Base-by-base conservation (phyloP, 2,113 vertebrate genomes). In the Aspiorhynchus laticeps region DNA sequence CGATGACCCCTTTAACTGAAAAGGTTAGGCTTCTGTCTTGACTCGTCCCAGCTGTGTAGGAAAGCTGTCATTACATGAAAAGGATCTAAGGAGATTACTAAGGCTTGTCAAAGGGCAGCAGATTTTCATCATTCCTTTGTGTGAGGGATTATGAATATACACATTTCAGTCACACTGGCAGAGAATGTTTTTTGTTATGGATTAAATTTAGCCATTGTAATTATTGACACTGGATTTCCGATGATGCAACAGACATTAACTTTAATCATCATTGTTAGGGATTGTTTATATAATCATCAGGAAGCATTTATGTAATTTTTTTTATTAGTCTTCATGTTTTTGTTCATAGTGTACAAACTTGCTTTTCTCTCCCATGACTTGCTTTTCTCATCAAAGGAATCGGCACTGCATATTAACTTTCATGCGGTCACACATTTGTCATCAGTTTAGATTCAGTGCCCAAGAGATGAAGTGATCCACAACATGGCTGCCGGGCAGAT, bases 61-160 rank as follows among this genome's bases (percentile, higher is more conserved):
- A 67, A 82, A 67, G 31, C 36, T 63, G 80, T 28, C 61, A 28
- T 67, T 67, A 67, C 14, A 46, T 59, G 53, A 38, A 63, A 80
- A 41, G 46, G 46, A 78, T 78, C 46, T 65, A 81, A 65, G 59
- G 56, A 65, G 80, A 81, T 81, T 43, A 81, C 36, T 10, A 15
- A 65, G 36, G n/a, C 12, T 26, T 81, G 59, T 81, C 38, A 65
- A 65, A 65, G 80, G 36, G 33, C 36, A 46, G 24, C 17, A 82
- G 80, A 65, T 82, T 82, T 82, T 63, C 33, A 17, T 43, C 56
- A 17, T 80, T 61, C 21, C 7, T 63, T 80, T 80, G 21, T 80
- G 21, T 63, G 19, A 63, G 28, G 51, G 51, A 79, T 56, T 79
- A 53, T 80, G 51, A 38, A 80, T 80, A 79, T 79, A 36, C 28